Evolutionary conservation across 2,113 vertebrate species (phyloP).

Genomic region (Columba janthina): DNA sequence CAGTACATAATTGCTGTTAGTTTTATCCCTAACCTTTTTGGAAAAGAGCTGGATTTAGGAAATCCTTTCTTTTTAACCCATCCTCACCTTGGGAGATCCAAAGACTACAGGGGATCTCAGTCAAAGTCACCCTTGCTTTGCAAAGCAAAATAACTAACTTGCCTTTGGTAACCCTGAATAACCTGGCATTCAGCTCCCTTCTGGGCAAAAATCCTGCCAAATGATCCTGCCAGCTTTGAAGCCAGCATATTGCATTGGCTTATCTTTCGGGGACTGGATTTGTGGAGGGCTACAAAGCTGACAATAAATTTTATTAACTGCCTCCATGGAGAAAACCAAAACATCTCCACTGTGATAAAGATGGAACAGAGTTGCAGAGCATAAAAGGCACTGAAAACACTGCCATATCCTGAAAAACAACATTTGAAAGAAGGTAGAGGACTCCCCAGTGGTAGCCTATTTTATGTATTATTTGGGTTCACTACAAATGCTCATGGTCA

Average conservation of each 20-base stretch:
- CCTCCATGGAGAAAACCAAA: not conserved
- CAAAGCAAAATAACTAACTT: not conserved
- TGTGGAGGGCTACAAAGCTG: not conserved
- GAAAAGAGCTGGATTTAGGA: not conserved
- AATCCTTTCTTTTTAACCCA: conserved; percentile 32
- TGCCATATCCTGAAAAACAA: not conserved
- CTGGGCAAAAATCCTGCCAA: not conserved
- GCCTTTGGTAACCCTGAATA: not conserved
- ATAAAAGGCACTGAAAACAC: not conserved
- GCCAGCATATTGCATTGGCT: not conserved
- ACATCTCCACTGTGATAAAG: not conserved
- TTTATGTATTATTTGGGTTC: not conserved
- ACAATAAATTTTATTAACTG: not conserved
- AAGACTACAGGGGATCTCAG: not conserved
- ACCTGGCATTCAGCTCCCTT: not conserved
- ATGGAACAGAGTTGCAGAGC: not conserved
- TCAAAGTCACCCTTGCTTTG: not conserved
- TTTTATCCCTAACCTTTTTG: conserved; percentile 27
- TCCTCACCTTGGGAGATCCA: not conserved
- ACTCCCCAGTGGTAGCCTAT: not conserved
- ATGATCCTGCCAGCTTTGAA: not conserved
- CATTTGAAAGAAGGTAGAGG: not conserved
- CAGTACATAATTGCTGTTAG: conserved; percentile 25
- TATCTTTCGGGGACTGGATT: not conserved
- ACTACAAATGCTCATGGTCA: not conserved